A percentile compares a stretch with the other conserved stretches of the same genome.
Evolutionary conservation across 64 coral and sea anemone genomes (phyloP).

Genomic region (Pachyseris speciosa): DNA sequence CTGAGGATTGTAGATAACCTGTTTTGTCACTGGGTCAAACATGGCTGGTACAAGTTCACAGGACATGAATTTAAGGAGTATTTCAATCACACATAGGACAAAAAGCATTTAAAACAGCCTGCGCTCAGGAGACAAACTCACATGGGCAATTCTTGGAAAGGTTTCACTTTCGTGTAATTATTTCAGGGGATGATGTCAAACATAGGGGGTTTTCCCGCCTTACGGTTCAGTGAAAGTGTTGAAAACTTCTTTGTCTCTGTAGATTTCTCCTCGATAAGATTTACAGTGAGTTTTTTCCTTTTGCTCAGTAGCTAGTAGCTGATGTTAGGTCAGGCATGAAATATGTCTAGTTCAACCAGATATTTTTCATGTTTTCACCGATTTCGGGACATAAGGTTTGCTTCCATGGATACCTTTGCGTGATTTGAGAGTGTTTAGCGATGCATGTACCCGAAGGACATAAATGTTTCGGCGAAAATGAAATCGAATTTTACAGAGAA

Average conservation of each 20-base stretch:
- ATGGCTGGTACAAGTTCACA: slow-evolving; percentile 19
- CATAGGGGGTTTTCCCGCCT: not conserved
- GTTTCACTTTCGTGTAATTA: too few species aligned
- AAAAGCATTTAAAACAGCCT: not conserved
- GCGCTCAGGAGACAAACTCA: not conserved
- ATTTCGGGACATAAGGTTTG: too few species aligned
- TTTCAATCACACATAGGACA: not conserved
- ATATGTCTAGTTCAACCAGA: not conserved
- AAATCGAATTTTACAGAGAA: too few species aligned
- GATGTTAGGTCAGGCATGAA: too few species aligned
- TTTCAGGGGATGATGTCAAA: not conserved
- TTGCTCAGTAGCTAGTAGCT: too few species aligned
- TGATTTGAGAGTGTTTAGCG: too few species aligned
- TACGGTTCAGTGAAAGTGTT: not conserved
- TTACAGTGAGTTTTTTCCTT: not conserved
- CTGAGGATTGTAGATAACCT: not conserved
- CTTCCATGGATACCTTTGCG: not conserved
- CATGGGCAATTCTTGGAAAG: not conserved
- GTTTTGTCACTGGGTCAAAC: slow-evolving; percentile 47
- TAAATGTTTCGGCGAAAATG: too few species aligned
- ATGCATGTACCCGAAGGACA: too few species aligned
- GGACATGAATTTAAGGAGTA: not conserved
- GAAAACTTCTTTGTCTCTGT: not conserved
- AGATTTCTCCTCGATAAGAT: too few species aligned
- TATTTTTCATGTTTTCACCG: not conserved